Evolutionary conservation across 2,113 vertebrate genomes (phyloP).

Genomic region (Ciconia maguari): DNA sequence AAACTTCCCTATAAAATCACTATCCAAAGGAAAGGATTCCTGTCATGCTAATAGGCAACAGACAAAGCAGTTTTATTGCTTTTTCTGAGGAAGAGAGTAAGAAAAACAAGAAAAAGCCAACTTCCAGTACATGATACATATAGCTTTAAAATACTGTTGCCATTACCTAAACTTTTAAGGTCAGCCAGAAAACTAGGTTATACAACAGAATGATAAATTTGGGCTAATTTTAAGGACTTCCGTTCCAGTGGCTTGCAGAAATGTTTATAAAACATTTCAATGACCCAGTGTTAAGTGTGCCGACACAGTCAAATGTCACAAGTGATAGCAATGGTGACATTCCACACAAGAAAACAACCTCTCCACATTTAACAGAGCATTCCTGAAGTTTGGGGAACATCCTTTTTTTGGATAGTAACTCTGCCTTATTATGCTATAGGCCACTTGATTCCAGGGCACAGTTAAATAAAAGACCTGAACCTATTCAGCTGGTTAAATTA

Average conservation of each 20-base stretch:
- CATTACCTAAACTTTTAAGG: not conserved
- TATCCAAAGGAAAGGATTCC: conserved; percentile 47
- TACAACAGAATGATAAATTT: not conserved
- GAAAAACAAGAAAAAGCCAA: conserved; percentile 37
- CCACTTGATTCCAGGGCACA: conserved; percentile 42
- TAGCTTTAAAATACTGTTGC: not conserved
- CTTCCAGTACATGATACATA: not conserved
- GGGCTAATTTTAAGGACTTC: not conserved
- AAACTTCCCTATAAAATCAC: conserved; percentile 70
- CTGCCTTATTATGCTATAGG: not conserved
- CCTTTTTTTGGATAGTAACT: conserved; percentile 12
- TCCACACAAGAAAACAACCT: not conserved
- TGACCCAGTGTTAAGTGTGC: not conserved
- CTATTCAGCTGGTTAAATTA: not conserved
- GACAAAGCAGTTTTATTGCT: conserved; percentile 78
- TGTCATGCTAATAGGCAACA: conserved; percentile 57
- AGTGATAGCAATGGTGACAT: not conserved
- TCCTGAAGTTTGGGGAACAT: not conserved
- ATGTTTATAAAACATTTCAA: conserved; percentile 23
- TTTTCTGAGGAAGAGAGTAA: conserved; percentile 57
- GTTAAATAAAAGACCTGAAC: conserved; percentile 24
- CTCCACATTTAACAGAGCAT: not conserved
- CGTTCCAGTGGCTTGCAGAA: not conserved
- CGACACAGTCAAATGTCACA: not conserved
- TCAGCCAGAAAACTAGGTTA: not conserved